A percentile compares a stretch with the other conserved stretches of the same genome.
phyloP scores from a whole-genome alignment of 2,888 invertebrate species.

The Philonicus albiceps region DNA sequence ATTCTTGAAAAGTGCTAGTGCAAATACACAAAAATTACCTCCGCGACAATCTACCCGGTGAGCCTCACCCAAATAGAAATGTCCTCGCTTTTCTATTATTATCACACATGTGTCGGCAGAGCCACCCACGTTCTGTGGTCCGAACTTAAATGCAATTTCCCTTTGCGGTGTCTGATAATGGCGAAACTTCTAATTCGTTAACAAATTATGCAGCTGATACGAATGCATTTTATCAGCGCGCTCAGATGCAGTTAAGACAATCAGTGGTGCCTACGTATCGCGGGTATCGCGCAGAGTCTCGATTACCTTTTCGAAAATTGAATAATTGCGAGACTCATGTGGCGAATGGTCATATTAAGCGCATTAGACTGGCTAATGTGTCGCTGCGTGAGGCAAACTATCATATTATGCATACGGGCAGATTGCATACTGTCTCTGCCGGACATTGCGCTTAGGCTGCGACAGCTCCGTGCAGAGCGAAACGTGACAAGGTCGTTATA shows the following conservation, averaged over 20 bases:
- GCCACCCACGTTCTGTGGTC: slow-evolving; percentile 20
- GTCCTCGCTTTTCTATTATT: slow-evolving; percentile 34
- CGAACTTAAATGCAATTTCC: slow-evolving; percentile 39
- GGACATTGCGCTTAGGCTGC: slow-evolving; percentile 16
- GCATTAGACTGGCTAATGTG: slow-evolving; percentile 36
- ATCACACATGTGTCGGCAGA: slow-evolving; percentile 8
- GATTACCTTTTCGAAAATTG: slow-evolving; percentile 42
- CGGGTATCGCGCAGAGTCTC: slow-evolving; percentile 26
- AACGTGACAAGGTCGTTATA: slow-evolving; percentile 40
- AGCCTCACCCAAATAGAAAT: slow-evolving; percentile 31
- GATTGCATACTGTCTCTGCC: slow-evolving; percentile 20
- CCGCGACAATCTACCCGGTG: background rate
- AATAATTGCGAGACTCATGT: slow-evolving; percentile 37
- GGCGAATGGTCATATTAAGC: slow-evolving; percentile 34
- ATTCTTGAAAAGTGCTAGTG: background rate
- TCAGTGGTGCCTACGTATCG: slow-evolving; percentile 11
- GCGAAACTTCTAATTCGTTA: slow-evolving; percentile 40
- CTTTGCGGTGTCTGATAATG: slow-evolving; percentile 35
- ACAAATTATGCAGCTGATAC: slow-evolving; percentile 32
- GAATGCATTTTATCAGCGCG: slow-evolving; percentile 27
- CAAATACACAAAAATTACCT: background rate
- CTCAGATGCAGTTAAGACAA: slow-evolving; percentile 41
- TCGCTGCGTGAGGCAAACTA: slow-evolving; percentile 34
- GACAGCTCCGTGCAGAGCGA: background rate
- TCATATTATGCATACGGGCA: slow-evolving; percentile 19